These are phyloP conservation scores for Sus cebifrons DNA, from an alignment of 2,797 vertebrate genomes.

Conservation along the genomic window DNA sequence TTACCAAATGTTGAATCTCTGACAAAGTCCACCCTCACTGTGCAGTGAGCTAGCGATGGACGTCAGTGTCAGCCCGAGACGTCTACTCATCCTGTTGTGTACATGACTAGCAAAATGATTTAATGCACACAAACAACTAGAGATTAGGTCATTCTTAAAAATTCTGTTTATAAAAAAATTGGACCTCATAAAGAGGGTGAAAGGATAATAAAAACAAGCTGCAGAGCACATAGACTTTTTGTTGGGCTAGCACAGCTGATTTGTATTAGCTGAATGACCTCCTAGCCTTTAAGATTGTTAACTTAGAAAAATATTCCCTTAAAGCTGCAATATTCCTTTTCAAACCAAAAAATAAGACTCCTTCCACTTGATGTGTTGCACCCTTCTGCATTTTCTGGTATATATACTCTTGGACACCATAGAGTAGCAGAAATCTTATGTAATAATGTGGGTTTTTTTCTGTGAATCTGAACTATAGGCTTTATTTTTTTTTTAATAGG, in stretches of 20 bases:
- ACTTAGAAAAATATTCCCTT: constrained; percentile 93
- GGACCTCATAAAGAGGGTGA: constrained; percentile 92
- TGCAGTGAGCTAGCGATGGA: constrained; percentile 59
- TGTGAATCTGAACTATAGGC: constrained; percentile 58
- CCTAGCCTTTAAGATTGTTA: constrained; percentile 92
- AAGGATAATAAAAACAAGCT: constrained; percentile 93
- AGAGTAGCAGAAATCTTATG: constrained; percentile 78
- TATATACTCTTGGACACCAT: constrained; percentile 57
- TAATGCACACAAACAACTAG: constrained; percentile 91
- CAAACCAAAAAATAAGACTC: constrained; percentile 88
- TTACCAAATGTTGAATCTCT: constrained; percentile 57
- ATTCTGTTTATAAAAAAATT: constrained; percentile 92
- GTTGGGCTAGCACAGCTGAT: constrained; percentile 91
- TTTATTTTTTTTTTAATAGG: constrained; percentile 54
- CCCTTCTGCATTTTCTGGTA: constrained; percentile 86
- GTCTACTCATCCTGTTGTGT: constrained; percentile 83
- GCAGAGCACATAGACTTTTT: constrained; percentile 91
- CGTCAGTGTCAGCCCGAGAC: constrained; percentile 63
- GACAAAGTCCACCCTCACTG: constrained; percentile 42
- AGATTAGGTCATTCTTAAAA: constrained; percentile 94
- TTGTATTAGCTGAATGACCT: constrained; percentile 92
- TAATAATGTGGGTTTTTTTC: constrained; percentile 41
- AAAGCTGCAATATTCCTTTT: constrained; percentile 92
- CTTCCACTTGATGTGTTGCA: constrained; percentile 86
- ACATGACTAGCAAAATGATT: constrained; percentile 89